A percentile compares a stretch with the other conserved stretches of the same genome.
Conservation (phyloP, 1,140 invertebrate genomes). For the Argopecten irradians region DNA sequence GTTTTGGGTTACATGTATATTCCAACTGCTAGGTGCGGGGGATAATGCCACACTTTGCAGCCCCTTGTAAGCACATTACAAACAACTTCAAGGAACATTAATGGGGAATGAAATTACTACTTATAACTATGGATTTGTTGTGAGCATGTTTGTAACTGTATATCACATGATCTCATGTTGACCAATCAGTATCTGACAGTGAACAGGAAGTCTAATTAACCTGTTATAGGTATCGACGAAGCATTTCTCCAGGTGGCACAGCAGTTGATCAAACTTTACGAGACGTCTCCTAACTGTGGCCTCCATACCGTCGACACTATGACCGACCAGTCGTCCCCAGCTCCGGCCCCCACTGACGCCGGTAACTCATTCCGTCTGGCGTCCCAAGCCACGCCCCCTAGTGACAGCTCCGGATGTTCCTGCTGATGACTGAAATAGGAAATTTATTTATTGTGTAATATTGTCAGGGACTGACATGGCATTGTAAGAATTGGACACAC, state of each 20-base stretch:
- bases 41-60: too few relatives aligned
- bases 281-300: slow-evolving; percentile 68
- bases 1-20: too few relatives aligned
- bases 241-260: slow-evolving; percentile 73
- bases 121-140: too few relatives aligned
- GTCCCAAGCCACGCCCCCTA: slow-evolving; percentile 12
- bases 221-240: slow-evolving; percentile 72
- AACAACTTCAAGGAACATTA: too few relatives aligned
- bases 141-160: too few relatives aligned
- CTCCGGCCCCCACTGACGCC: neutral
- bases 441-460: neutral
- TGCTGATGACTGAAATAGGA: neutral
- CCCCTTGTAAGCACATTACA: too few relatives aligned
- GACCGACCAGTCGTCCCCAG: neutral
- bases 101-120: too few relatives aligned
- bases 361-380: neutral
- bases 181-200: too few relatives aligned
- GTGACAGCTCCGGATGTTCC: slow-evolving; percentile 28
- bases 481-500: neutral
- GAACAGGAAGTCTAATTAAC: too few relatives aligned
- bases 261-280: slow-evolving; percentile 69
- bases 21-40: too few relatives aligned
- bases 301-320: slow-evolving; percentile 50
- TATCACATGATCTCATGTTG: too few relatives aligned
- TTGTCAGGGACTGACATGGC: neutral